Conservation (phyloP, 2,888 invertebrate species). For the Achlya flavicornis region DNA sequence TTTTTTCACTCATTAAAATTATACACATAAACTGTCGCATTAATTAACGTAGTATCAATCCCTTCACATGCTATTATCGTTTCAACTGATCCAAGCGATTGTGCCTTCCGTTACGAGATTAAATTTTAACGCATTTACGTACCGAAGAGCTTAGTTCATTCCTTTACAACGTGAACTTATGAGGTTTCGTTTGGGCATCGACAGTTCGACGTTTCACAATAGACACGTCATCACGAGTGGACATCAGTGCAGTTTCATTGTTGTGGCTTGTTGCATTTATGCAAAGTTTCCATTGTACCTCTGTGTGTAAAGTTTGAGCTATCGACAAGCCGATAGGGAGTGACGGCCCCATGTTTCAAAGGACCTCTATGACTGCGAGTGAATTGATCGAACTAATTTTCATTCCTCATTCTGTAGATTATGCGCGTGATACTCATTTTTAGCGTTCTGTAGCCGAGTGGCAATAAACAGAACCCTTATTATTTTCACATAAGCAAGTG, state of each 20-base stretch:
- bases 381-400: conserved; percentile 49
- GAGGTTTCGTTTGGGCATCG: conserved; percentile 35
- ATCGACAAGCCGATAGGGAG: conserved; percentile 70
- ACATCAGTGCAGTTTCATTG: conserved; percentile 68
- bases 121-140: too few species aligned
- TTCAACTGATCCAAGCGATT: too few species aligned
- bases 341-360: conserved; percentile 63
- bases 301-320: conserved; percentile 74
- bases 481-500: too few species aligned
- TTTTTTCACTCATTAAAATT: too few species aligned
- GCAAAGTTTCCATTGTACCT: conserved; percentile 72
- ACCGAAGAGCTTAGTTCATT: too few species aligned
- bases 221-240: conserved; percentile 49
- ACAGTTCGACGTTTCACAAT: conserved; percentile 48
- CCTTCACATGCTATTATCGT: too few species aligned
- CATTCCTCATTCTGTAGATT: conserved; percentile 23
- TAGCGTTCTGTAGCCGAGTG: too few species aligned
- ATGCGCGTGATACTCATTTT: not conserved
- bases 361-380: conserved; percentile 56
- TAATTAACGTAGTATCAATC: too few species aligned
- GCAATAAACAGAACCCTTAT: too few species aligned
- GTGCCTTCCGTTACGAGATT: too few species aligned
- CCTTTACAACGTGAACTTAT: conserved; percentile 13
- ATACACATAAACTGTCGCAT: too few species aligned
- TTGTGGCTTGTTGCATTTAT: conserved; percentile 57